Evolutionary conservation across 2,888 invertebrate species (phyloP), one percentile per base, ranked within the genome.

Genomic region (Drosophila mimetica): DNA sequence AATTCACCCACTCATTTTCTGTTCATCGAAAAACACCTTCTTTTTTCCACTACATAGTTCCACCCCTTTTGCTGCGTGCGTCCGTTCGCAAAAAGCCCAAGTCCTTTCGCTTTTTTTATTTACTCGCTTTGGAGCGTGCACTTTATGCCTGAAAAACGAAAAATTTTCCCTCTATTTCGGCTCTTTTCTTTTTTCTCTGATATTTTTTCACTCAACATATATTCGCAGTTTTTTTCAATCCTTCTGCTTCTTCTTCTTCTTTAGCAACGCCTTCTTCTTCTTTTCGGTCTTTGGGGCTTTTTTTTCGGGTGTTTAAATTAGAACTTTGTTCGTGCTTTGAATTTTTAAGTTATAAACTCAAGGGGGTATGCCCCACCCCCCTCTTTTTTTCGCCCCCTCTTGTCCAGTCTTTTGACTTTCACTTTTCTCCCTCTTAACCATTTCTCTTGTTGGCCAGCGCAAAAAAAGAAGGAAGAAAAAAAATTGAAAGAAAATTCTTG

Each of bases 311-410:
- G 89, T 91, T 90, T 91, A 90, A 90, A 90, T 90, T 90, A 91
- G 91, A 91, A 91, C 90, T 90, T 91, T 90, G 86, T 90, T 89
- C 91, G 90, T 90, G 90, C 89, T 90, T 90, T 91, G 90, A 91
- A 90, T 90, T 91, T 91, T 91, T 90, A 91, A 91, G 89, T 90
- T 88, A 85, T 84, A 82, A 89, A 89, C 90, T 89, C 89, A 76
- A 88, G 89, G 88, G 90, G 83, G 84, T 79, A 79, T 86, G 16
- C 53, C 25, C 11, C 37, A 11, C 11, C 16, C 20, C 46, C 22
- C 87, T 79, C 75, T 71, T 55, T n/a, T 2, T 11, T 25, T 25
- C 28, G 4, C 8, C 25, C 44, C 44, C 28, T 16, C 16, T 13
- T 28, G 46, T 46, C 46, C 46, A 57, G 54, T 64, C 60, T 59